Percentiles rank a stretch among this genome's conserved stretches.
phyloP scores from a whole-genome alignment of 2,113 vertebrate species.

The Philantomba maxwellii region DNA sequence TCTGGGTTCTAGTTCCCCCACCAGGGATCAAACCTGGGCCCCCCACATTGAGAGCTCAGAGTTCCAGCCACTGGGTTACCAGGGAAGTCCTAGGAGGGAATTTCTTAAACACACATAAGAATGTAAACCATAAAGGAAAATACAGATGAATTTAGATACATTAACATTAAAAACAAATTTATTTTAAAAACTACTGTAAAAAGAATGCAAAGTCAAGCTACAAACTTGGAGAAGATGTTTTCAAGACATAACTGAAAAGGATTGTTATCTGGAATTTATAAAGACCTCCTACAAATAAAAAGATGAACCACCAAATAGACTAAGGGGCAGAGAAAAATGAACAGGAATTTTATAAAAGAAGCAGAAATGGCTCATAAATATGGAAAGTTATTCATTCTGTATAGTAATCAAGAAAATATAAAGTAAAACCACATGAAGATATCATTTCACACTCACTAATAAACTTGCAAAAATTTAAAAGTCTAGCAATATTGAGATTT shows the following conservation, averaged over 20 bases:
- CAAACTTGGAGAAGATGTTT: not conserved
- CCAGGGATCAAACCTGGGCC: not conserved
- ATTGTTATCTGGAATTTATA: not conserved
- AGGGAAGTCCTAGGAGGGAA: not conserved
- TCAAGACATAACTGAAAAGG: constrained; percentile 3
- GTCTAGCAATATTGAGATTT: not conserved
- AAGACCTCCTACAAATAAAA: not conserved
- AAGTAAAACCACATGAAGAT: not conserved
- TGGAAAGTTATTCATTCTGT: not conserved
- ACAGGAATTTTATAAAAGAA: not conserved
- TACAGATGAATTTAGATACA: not conserved
- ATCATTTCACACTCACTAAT: not conserved
- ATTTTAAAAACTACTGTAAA: not conserved
- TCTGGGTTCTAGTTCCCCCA: not conserved
- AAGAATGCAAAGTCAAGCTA: not conserved
- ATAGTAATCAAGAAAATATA: not conserved
- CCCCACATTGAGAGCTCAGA: not conserved
- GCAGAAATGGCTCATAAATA: not conserved
- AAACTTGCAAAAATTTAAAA: not conserved
- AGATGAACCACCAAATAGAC: not conserved
- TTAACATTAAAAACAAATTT: not conserved
- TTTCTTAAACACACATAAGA: not conserved
- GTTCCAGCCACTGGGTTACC: not conserved
- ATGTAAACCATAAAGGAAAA: not conserved
- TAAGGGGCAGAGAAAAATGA: not conserved